Percentiles rank a stretch among this genome's conserved stretches.
phyloP scores from a whole-genome alignment of 2,888 invertebrate genomes.

The Penaeus monodon region DNA sequence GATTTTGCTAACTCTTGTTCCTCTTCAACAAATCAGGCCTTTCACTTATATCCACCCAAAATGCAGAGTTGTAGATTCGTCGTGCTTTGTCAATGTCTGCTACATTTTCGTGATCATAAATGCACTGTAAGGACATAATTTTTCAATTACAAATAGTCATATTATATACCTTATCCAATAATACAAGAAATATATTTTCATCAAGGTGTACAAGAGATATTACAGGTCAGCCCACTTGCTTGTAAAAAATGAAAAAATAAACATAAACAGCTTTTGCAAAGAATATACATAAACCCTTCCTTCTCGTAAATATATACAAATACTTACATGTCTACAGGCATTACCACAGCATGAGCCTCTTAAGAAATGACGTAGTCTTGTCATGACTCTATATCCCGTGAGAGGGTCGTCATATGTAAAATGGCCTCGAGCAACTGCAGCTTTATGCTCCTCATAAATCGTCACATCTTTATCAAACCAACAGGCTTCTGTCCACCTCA shows the following conservation, averaged over 20 bases:
- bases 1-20: neutral
- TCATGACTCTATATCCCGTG: slow-evolving; percentile 66
- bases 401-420: slow-evolving; percentile 68
- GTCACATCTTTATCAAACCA: slow-evolving; percentile 15
- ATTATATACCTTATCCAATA: neutral
- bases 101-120: slow-evolving; percentile 66
- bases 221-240: slow-evolving; percentile 58
- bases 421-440: slow-evolving; percentile 67
- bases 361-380: slow-evolving; percentile 67
- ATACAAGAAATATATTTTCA: neutral
- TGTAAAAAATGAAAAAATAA: no score
- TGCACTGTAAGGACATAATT: slow-evolving; percentile 62
- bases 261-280: no score
- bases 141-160: neutral
- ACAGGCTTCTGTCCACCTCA: slow-evolving; percentile 17
- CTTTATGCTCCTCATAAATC: slow-evolving; percentile 66
- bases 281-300: no score
- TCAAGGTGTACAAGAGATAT: slow-evolving; percentile 60
- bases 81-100: slow-evolving; percentile 58
- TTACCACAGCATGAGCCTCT: slow-evolving; percentile 68
- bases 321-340: slow-evolving; percentile 67
- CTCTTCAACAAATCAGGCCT: neutral
- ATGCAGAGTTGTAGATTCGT: slow-evolving; percentile 66
- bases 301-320: no score
- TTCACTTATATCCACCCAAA: slow-evolving; percentile 60